These are phyloP conservation scores for Penaeus indicus DNA, from an alignment of 1,140 invertebrate genomes.

Conservation along the genomic window DNA sequence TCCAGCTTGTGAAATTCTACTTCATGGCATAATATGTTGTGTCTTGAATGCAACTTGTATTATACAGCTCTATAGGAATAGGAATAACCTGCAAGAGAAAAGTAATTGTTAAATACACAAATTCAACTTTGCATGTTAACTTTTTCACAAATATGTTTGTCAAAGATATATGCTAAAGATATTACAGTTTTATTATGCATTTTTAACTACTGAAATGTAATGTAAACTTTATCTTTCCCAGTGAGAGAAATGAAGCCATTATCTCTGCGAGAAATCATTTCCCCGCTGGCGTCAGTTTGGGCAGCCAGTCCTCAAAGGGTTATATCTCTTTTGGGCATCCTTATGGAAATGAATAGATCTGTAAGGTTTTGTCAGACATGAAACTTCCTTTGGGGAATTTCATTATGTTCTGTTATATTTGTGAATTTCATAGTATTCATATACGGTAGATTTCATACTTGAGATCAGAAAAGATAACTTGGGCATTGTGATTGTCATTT, in stretches of 20 bases:
- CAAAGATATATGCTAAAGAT: not conserved
- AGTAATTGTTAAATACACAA: no score
- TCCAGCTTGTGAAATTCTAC: no score
- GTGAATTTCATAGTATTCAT: no score
- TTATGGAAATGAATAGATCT: slow-evolving; percentile 14
- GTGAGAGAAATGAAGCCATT: slow-evolving; percentile 13
- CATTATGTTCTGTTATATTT: no score
- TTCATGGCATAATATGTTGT: no score
- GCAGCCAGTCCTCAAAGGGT: slow-evolving; percentile 1
- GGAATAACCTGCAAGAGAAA: no score
- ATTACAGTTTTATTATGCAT: not conserved
- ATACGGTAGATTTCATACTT: no score
- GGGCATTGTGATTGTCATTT: no score
- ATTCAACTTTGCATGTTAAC: not conserved
- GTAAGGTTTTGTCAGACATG: not conserved
- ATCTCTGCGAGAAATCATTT: not conserved
- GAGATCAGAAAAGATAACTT: no score
- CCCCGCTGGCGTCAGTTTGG: slow-evolving; percentile 26
- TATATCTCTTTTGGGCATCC: slow-evolving; percentile 26
- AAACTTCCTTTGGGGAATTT: no score
- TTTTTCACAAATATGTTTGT: not conserved
- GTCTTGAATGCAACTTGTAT: no score
- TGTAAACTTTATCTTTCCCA: slow-evolving; percentile 13
- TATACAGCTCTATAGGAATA: no score
- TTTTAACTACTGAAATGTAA: not conserved